Base-by-base conservation (phyloP, 2,888 invertebrate genomes). In the Athalia circularis region DNA sequence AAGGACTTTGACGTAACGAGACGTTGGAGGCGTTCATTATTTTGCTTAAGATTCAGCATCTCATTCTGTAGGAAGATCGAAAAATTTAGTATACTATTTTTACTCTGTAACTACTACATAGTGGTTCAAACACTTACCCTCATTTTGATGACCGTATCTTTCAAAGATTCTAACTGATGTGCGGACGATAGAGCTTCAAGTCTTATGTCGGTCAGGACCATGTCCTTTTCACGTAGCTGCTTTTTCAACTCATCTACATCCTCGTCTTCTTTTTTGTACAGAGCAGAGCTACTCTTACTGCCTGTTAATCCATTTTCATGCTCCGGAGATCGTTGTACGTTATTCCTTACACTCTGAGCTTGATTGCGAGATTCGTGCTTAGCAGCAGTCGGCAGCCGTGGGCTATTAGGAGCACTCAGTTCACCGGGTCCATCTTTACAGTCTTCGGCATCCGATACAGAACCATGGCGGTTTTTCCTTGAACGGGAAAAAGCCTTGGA, bases 121-220 rank as follows among this genome's bases (percentile, higher is more conserved):
- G 54, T 11, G 9, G 54, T n/a, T 54, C 5, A 1, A 59, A 59
- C 59, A 59, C 47, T 47, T 91, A 97, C 97, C 92, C 98, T 95
- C 97, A 99, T 98, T 91, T 97, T 97, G 90, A 96, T 97, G 87
- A 99, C 97, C 74, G 98, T 97, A 88, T 99, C 99, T 90, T 98
- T 96, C 29, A 99, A 93, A 84, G 97, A 98, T 90, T 99, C 99
- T 77, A 99, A 92, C 90, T 99, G 99, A 90, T 99, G 98, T 4
- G 99, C 99, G 0, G 98, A 98, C 84, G 98, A 98, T 52, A 99
- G 92, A 6, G 99, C 99, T 91, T 99, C 99, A 81, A 99, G 92
- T 81, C 99, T 93, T 80, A 99, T 98, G 90, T 99, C 99, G 3
- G 99, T 99, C 82, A 99, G 92, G 80, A 98, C 97, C 88, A 98